Percentiles rank a stretch among this genome's conserved stretches.
Conservation (phyloP, 2,888 invertebrate species). For the Rotaria macrura region DNA sequence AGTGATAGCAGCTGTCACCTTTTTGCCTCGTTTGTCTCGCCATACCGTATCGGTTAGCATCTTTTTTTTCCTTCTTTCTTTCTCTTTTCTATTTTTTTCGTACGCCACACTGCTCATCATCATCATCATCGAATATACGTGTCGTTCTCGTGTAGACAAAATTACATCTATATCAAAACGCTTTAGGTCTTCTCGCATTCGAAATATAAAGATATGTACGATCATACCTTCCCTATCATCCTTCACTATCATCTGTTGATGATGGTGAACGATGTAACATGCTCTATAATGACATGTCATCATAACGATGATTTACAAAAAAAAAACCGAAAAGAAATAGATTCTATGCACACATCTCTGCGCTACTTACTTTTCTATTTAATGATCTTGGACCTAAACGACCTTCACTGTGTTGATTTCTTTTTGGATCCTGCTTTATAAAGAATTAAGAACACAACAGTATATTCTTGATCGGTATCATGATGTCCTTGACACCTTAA, state of each 20-base stretch:
- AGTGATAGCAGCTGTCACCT: conserved; percentile 3
- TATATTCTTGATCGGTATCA: neutral
- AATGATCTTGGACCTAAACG: neutral
- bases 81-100: neutral
- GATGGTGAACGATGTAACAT: neutral
- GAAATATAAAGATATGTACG: neutral
- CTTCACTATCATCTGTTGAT: neutral
- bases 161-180: neutral
- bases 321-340: neutral
- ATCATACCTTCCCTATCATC: neutral
- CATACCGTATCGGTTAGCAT: neutral
- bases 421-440: neutral
- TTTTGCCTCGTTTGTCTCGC: neutral
- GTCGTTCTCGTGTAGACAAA: neutral
- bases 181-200: neutral
- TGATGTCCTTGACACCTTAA: neutral
- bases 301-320: neutral
- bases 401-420: neutral
- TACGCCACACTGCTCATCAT: neutral
- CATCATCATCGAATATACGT: neutral
- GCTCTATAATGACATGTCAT: neutral
- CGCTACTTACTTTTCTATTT: neutral
- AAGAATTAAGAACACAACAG: neutral
- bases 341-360: neutral
- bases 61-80: neutral